Evolutionary conservation across 1,140 invertebrate genomes (phyloP).

Genomic region (Triops longicaudatus): DNA sequence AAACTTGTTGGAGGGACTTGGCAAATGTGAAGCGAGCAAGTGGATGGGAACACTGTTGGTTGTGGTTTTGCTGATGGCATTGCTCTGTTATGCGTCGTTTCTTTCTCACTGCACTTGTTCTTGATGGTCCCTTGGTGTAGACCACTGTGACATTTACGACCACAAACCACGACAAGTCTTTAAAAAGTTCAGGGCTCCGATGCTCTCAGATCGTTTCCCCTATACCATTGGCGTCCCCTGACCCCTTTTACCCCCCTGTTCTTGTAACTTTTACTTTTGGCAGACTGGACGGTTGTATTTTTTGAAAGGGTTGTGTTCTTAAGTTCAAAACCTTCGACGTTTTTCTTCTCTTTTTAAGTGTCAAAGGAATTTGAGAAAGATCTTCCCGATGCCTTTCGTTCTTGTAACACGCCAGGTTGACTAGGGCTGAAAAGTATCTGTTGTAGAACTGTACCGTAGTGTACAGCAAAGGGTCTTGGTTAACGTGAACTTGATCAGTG

Average conservation of each 20-base stretch:
- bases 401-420: no score
- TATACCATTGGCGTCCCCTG: background rate
- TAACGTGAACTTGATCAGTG: no score
- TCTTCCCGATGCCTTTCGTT: no score
- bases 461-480: no score
- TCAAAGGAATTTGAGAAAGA: no score
- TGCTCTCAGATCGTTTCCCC: no score
- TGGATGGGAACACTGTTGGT: background rate
- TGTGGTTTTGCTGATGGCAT: constrained; percentile 8
- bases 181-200: background rate
- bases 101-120: background rate
- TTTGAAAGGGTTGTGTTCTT: background rate
- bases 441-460: no score
- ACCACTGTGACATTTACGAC: background rate
- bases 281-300: background rate
- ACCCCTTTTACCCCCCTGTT: background rate
- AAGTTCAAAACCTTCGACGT: no score
- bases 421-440: no score
- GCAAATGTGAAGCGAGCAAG: background rate
- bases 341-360: no score
- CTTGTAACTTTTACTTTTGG: background rate
- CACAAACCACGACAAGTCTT: background rate
- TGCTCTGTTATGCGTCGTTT: background rate
- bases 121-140: background rate
- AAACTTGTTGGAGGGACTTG: background rate